Base-by-base conservation (phyloP, 2,888 invertebrate species). In the Mimachlamys varia region DNA sequence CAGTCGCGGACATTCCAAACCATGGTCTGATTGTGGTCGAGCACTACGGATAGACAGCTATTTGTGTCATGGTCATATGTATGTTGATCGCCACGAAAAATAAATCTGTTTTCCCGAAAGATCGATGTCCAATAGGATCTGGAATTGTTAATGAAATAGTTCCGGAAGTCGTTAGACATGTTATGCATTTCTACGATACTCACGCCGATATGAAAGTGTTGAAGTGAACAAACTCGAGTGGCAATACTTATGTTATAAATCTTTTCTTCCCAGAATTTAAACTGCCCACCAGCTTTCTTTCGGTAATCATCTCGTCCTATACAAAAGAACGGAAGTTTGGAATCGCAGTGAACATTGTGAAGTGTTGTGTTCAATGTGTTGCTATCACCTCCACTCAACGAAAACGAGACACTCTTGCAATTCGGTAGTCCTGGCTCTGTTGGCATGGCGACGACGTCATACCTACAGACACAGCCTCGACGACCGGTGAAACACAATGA, bases 271-370 rank as follows among this genome's bases (percentile, higher is more conserved):
- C 4, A 27, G 76, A 76, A 76, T 76, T 33, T 76, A 76, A 76
- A 76, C 76, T 76, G 7, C 3, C 12, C 22, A 27, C 10, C 62
- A 12, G n/a, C 15, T 4, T 76, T 33, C 27, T 76, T 76, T 58
- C 58, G 27, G 33, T 10, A 76, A 76, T 7, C 2, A 33, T 76
- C 17, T 27, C 76, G 7, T 33, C 76, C 76, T 27, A 76, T 13
- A 33, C 76, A 76, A 27, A 76, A 76, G 76, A 76, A 76, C 22
- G 76, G 76, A 33, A 76, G 76, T 76, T 33, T 76, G 76, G 76
- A 76, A 76, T 76, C 76, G 33, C 76, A 76, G 13, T 76, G 7
- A 0, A 33, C 76, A 33, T 19, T 76, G 33, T 76, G 27, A 76
- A 76, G 76, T 33, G 33, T 27, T 76, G 76, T 33, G 1, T 33